Evolutionary conservation across 2,113 vertebrate species (phyloP).

Genomic region (Scartelaos histophorus): DNA sequence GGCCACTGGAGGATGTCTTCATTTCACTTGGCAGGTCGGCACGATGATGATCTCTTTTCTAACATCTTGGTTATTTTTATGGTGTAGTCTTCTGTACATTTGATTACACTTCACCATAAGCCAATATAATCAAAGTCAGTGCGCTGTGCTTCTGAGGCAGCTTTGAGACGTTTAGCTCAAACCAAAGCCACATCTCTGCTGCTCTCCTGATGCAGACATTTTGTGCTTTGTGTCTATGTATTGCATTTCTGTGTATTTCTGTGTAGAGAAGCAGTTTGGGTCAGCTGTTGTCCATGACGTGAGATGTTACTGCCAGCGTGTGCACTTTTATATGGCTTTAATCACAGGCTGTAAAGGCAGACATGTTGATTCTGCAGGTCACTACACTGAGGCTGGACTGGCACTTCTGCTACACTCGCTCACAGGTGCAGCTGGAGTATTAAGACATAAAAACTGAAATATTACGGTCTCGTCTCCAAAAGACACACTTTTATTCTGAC

Average conservation of each 20-base stretch:
- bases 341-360: conserved; percentile 70
- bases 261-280: conserved; percentile 41
- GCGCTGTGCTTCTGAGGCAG: neutral
- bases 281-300: conserved; percentile 64
- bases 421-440: neutral
- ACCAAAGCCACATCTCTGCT: conserved; percentile 7
- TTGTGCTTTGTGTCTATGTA: conserved; percentile 26
- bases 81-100: conserved; percentile 43
- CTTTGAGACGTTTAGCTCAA: neutral
- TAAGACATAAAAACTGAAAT: neutral
- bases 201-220: conserved; percentile 17
- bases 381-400: conserved; percentile 62
- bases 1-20: conserved; percentile 28
- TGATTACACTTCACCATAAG: conserved; percentile 41
- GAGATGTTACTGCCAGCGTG: conserved; percentile 64
- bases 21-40: conserved; percentile 29
- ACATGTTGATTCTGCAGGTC: conserved; percentile 71
- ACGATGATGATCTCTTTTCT: conserved; percentile 35
- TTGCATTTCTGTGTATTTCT: too few relatives aligned
- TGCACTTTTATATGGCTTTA: conserved; percentile 74
- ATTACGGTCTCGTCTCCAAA: neutral
- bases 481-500: neutral
- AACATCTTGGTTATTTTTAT: conserved; percentile 55
- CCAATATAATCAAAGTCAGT: conserved; percentile 26
- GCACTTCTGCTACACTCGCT: conserved; percentile 56